Evolutionary conservation across 2,113 vertebrate species (phyloP).

Genomic region (Trachemys scripta): DNA sequence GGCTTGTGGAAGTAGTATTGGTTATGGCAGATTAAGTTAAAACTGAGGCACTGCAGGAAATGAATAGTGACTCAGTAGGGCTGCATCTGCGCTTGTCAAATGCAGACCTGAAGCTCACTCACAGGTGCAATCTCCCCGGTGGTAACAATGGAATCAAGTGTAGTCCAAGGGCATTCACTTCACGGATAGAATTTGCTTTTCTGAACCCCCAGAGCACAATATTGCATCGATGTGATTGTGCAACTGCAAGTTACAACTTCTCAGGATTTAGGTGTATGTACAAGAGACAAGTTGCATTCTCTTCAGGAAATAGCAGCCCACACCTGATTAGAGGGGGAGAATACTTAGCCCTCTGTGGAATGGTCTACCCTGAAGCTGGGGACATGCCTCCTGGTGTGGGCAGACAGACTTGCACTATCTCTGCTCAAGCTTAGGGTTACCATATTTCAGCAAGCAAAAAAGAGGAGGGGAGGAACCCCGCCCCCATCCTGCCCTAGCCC

Average conservation of each 20-base stretch:
- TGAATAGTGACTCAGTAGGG: not conserved
- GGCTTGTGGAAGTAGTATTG: accelerated
- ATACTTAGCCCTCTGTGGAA: not conserved
- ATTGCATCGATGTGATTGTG: not conserved
- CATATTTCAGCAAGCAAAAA: no score
- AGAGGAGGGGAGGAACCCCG: no score
- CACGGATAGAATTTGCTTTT: not conserved
- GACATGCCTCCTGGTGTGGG: not conserved
- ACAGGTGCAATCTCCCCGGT: accelerated
- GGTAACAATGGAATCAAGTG: accelerated
- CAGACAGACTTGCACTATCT: not conserved
- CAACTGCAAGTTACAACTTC: not conserved
- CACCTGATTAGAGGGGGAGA: accelerated
- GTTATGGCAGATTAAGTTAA: accelerated
- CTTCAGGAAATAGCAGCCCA: not conserved
- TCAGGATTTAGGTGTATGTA: not conserved
- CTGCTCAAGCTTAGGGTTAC: not conserved
- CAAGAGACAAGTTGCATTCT: accelerated
- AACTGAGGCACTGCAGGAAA: accelerated
- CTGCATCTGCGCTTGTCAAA: not conserved
- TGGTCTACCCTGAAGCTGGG: not conserved
- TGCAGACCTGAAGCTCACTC: accelerated
- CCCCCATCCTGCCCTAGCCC: no score
- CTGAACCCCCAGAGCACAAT: accelerated
- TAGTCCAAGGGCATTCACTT: accelerated